Conservation (phyloP, 2,888 invertebrate genomes). For the Marasmarcha lunaedactyla region DNA sequence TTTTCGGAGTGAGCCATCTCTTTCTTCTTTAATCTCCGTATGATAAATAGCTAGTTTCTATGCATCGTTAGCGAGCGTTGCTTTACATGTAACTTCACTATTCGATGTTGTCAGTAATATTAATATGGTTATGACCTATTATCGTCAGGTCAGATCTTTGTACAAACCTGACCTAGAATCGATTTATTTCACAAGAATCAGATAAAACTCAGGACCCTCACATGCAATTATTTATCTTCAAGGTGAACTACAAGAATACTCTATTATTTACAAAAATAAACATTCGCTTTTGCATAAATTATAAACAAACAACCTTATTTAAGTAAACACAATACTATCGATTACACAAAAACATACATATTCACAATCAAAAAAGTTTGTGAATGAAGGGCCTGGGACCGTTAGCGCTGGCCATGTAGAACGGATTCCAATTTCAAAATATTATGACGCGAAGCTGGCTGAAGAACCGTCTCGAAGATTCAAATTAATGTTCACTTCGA, state of each 20-base stretch:
- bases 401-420: constrained; percentile 25
- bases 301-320: too few relatives aligned
- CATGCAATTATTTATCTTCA: too few relatives aligned
- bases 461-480: constrained; percentile 13
- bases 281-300: too few relatives aligned
- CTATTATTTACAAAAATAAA: too few relatives aligned
- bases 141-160: constrained; percentile 52
- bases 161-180: constrained; percentile 24
- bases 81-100: constrained; percentile 53
- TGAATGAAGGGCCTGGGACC: constrained; percentile 33
- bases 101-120: constrained; percentile 60
- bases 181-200: constrained; percentile 50
- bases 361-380: constrained; percentile 19
- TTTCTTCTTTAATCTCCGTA: constrained; percentile 46
- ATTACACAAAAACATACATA: too few relatives aligned
- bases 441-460: constrained; percentile 32
- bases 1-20: constrained; percentile 55
- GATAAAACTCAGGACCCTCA: constrained; percentile 35
- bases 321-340: too few relatives aligned
- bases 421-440: constrained; percentile 49
- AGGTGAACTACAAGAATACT: too few relatives aligned
- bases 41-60: constrained; percentile 57
- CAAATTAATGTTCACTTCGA: constrained; percentile 32
- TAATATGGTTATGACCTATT: constrained; percentile 60
- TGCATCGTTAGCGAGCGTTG: constrained; percentile 52